Conservation (phyloP, 1,140 invertebrate genomes). For the Anthonomus grandis region DNA sequence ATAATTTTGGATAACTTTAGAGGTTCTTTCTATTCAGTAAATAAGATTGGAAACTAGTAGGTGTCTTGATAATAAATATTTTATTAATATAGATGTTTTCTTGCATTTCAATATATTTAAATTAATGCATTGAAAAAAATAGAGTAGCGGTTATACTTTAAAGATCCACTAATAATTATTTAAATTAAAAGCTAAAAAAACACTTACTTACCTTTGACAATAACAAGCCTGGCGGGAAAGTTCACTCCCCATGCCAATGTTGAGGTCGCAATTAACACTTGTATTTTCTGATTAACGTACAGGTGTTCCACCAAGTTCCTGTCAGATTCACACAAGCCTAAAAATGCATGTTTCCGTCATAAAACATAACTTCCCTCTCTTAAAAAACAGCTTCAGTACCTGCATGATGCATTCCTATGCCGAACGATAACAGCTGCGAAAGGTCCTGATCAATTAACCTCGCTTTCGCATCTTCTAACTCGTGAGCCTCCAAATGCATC, state of each 20-base stretch:
- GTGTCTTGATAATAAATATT: too few species aligned
- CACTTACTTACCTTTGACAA: slow-evolving; percentile 55
- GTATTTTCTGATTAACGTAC: slow-evolving; percentile 96
- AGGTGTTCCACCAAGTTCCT: slow-evolving; percentile 89
- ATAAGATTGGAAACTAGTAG: too few species aligned
- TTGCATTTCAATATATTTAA: too few species aligned
- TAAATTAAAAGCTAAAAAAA: background rate
- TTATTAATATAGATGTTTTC: too few species aligned
- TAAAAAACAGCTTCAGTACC: too few species aligned
- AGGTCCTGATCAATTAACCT: slow-evolving; percentile 74
- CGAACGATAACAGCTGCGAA: slow-evolving; percentile 92
- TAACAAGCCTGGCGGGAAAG: slow-evolving; percentile 90
- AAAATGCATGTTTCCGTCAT: slow-evolving; percentile 1
- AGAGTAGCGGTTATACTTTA: too few species aligned
- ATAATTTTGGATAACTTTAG: too few species aligned
- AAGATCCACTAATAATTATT: too few species aligned
- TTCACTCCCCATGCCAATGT: slow-evolving; percentile 99
- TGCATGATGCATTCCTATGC: slow-evolving; percentile 98
- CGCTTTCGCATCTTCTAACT: slow-evolving; percentile 27
- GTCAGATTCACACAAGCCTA: slow-evolving; percentile 81
- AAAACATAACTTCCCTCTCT: background rate
- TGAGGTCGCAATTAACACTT: slow-evolving; percentile 96
- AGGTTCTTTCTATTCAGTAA: too few species aligned
- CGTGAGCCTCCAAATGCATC: slow-evolving; percentile 52
- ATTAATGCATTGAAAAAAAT: too few species aligned